Base-by-base conservation (phyloP, 2,113 vertebrate species). In the Hydrochoerus hydrochaeris region DNA sequence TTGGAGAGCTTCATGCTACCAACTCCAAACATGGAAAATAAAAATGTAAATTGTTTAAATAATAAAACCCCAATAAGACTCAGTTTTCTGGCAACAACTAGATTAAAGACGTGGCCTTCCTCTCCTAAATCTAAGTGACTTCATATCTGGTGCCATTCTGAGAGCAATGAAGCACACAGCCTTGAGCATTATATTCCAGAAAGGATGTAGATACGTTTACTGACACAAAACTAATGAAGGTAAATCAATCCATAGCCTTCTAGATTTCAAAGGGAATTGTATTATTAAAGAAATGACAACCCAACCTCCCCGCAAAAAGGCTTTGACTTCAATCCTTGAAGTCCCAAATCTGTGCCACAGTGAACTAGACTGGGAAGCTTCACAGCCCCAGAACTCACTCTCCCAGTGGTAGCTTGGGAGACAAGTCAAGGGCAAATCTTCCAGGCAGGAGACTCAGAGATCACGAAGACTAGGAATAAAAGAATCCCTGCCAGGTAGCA, bases 221-320 rank as follows among this genome's bases (percentile, higher is more conserved):
- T 62, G 67, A 52, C 30, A 44, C 41, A 73, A 57, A 90, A 81
- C 9, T 52, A 88, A 63, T n/a, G 88, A 95, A 91, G 86, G 32
- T 54, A 84, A 81, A 85, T 91, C 26, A 95, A 60, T 65, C 16
- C 71, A 86, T 30, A 67, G 73, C 35, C 41, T 69, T 84, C 44
- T 91, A 75, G 46, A 17, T 88, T 95, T 94, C 81, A 58, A 88
- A 90, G 17, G 57, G 41, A 94, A 84, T 49, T 90, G 19, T 82
- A 77, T 24, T 85, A 58, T 20, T 32, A 94, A 94, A 90, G 26
- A 95, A 84, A 84, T 30, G n/a, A 84, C 16, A 94, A 87, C 83
- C 13, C 65, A 69, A 38, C 65, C n/a, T 38, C 46, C 67, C 94
- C 84, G 2, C 16, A 57, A 57, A 65, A 60, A 63, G 30, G 6